Evolutionary conservation across 2,797 vertebrate species (phyloP).

Genomic region (Melanotaenia parkinsoni): DNA sequence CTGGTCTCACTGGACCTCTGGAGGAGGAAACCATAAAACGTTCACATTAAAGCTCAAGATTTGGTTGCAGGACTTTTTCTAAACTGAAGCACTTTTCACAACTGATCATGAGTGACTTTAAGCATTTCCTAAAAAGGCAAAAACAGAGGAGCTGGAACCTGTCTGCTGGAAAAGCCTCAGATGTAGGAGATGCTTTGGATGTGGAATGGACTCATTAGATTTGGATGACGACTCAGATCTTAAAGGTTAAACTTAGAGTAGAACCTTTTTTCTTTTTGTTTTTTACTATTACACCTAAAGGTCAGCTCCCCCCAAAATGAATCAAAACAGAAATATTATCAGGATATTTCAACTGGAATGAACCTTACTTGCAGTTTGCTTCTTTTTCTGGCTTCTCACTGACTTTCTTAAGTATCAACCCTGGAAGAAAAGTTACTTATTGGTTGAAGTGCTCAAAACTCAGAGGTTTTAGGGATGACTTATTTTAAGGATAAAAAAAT

Average conservation of each 20-base stretch:
- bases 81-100: background rate
- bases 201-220: background rate
- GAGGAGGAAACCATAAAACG: slow-evolving; percentile 62
- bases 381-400: background rate
- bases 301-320: background rate
- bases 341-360: no score
- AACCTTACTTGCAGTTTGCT: no score
- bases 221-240: background rate
- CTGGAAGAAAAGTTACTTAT: background rate
- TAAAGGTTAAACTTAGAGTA: background rate
- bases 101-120: background rate
- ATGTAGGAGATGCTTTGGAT: no score
- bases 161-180: background rate
- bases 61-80: background rate
- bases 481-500: background rate
- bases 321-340: no score
- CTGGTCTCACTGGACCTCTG: slow-evolving; percentile 65
- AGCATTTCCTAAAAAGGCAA: background rate
- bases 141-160: background rate
- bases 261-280: background rate
- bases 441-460: background rate
- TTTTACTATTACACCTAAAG: background rate
- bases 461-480: background rate
- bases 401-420: background rate
- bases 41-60: slow-evolving; percentile 37